Percentiles rank a stretch among this genome's conserved stretches.
phyloP scores from a whole-genome alignment of 2,797 vertebrate genomes.

The Eurystomus glaucurus region DNA sequence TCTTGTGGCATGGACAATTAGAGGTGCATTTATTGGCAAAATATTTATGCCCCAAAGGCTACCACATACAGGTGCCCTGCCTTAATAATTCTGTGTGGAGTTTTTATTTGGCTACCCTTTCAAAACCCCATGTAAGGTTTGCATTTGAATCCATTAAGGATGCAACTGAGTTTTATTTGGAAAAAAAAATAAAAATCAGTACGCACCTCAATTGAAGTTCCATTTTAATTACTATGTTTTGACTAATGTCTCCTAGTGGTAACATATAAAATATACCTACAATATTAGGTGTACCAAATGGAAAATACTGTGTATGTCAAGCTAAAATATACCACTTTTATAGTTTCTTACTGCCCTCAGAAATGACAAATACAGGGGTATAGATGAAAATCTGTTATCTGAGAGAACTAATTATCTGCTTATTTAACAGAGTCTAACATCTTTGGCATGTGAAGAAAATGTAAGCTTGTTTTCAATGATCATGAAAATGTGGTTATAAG shows the following conservation, averaged over 20 bases:
- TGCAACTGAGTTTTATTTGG: background rate
- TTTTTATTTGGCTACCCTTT: background rate
- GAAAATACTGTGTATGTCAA: background rate
- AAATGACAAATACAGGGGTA: background rate
- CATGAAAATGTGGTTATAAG: background rate
- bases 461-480: background rate
- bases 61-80: background rate
- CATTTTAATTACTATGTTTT: background rate
- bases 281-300: background rate
- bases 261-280: background rate
- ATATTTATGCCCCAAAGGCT: background rate
- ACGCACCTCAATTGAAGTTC: background rate
- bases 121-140: background rate
- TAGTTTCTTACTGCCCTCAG: background rate
- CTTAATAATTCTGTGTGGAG: background rate
- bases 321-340: background rate
- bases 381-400: background rate
- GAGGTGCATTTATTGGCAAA: conserved; percentile 30
- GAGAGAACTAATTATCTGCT: background rate
- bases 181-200: background rate
- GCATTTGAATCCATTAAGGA: background rate
- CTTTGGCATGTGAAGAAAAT: background rate
- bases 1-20: background rate
- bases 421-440: background rate
- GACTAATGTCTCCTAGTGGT: background rate